These are phyloP conservation scores for Nomada ruficornis DNA, from an alignment of 2,888 invertebrate species.

Conservation along the genomic window DNA sequence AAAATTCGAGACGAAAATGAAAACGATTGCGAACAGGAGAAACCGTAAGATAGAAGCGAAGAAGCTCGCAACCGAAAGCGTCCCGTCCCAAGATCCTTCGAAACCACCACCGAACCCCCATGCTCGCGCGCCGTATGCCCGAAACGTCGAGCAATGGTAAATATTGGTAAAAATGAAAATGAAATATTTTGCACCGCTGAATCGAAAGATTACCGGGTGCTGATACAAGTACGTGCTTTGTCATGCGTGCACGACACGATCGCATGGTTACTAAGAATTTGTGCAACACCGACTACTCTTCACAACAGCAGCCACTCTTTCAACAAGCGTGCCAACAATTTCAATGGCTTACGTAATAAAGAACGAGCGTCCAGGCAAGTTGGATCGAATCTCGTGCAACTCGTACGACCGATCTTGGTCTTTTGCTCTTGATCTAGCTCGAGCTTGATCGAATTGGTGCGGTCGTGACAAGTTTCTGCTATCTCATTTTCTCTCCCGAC, in stretches of 20 bases:
- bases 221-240: too few relatives aligned
- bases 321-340: slow-evolving; percentile 7
- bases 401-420: not conserved
- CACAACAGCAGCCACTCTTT: slow-evolving; percentile 32
- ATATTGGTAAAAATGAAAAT: too few relatives aligned
- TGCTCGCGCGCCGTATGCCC: too few relatives aligned
- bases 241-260: slow-evolving; percentile 20
- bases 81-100: too few relatives aligned
- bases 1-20: not conserved
- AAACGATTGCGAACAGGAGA: not conserved
- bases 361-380: slow-evolving; percentile 17
- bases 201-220: too few relatives aligned
- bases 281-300: slow-evolving; percentile 10
- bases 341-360: slow-evolving; percentile 48
- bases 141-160: too few relatives aligned
- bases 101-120: too few relatives aligned
- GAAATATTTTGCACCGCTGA: not conserved
- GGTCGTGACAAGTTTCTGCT: not conserved
- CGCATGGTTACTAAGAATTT: not conserved
- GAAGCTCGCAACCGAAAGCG: not conserved
- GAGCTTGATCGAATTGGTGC: not conserved
- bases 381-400: slow-evolving; percentile 6
- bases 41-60: not conserved
- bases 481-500: not conserved
- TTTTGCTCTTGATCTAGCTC: slow-evolving; percentile 2